Evolutionary conservation across 2,113 vertebrate species (phyloP), one percentile per base, ranked within the genome.

Genomic region (Mormyrus lacerda): DNA sequence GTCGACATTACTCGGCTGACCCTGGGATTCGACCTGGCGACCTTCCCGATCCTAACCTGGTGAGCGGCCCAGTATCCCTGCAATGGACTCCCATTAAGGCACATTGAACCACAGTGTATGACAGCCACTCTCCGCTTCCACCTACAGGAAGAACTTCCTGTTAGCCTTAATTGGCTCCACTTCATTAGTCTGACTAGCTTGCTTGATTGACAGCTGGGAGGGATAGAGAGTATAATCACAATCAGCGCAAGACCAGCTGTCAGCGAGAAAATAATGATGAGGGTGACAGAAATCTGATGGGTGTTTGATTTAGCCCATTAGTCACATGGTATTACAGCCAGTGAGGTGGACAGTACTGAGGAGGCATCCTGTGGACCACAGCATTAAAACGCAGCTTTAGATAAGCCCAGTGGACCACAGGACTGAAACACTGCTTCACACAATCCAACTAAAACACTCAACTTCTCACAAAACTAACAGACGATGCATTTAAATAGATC

Each of bases 311-410:
- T 35, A 44, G 50, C 47, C 89, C n/a, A 1, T 51, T 88, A 73
- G 89, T 92, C 88, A 48, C 82, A 44, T 44, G 31, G 79, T 69
- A 55, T 76, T 24, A 85, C 86, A 88, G 27, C 47, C 45, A 51
- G 31, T 86, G 39, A 86, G 85, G 19, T 50, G 85, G n/a, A 86
- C 48, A 27, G 85, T 31, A 11, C 4, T 17, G 47, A 86, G 85
- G 39, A 82, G 69, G 35, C 48, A 31, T 47, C 15, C 61, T 19
- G 8, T 88, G 58, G 55, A 69, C 84, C 85, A 48, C 24, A 51
- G n/a, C n/a, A 51, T n/a, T 51, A 19, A 86, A 53, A 27, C 47
- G 0, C 21, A 51, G 27, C 48, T 51, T 51, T 5, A 31, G 45
- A 85, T 35, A 9, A 35, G 39, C n/a, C 24, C 44, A 35, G 45